Percentiles rank a stretch among this genome's conserved stretches.
These are phyloP conservation scores for Harpegnathos saltator DNA, from an alignment of 1,140 invertebrate species.

Conservation along the genomic window DNA sequence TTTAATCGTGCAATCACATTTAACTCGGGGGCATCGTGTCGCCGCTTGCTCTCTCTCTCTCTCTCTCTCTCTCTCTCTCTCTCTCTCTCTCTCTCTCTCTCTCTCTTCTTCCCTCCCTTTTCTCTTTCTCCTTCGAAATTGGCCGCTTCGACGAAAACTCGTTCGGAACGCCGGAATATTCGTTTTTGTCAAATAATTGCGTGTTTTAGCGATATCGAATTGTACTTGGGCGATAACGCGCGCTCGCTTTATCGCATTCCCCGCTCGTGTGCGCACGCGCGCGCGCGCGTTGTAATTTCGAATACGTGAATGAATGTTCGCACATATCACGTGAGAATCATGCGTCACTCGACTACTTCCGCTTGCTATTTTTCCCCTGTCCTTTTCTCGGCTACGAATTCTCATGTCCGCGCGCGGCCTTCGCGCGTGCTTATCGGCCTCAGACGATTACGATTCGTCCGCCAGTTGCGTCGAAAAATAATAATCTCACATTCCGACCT, in stretches of 20 bases:
- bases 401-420: background rate
- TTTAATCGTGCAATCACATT: slow-evolving; percentile 49
- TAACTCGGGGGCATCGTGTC: slow-evolving; percentile 3
- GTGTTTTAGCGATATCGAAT: background rate
- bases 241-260: background rate
- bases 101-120: too few species aligned
- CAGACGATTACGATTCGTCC: slow-evolving; percentile 48
- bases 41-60: too few species aligned
- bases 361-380: too few species aligned
- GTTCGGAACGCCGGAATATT: slow-evolving; percentile 29
- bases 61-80: background rate
- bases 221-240: background rate
- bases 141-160: background rate
- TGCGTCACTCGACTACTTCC: too few species aligned
- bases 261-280: background rate
- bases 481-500: background rate
- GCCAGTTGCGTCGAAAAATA: slow-evolving; percentile 10
- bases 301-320: background rate
- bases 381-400: slow-evolving; percentile 2
- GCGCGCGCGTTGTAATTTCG: background rate
- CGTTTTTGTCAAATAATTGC: slow-evolving; percentile 26
- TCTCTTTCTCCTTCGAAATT: background rate
- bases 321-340: background rate
- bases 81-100: too few species aligned
- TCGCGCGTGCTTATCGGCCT: slow-evolving; percentile 43